Evolutionary conservation across 2,797 vertebrate genomes (phyloP).

Genomic region (Gallirallus australis): DNA sequence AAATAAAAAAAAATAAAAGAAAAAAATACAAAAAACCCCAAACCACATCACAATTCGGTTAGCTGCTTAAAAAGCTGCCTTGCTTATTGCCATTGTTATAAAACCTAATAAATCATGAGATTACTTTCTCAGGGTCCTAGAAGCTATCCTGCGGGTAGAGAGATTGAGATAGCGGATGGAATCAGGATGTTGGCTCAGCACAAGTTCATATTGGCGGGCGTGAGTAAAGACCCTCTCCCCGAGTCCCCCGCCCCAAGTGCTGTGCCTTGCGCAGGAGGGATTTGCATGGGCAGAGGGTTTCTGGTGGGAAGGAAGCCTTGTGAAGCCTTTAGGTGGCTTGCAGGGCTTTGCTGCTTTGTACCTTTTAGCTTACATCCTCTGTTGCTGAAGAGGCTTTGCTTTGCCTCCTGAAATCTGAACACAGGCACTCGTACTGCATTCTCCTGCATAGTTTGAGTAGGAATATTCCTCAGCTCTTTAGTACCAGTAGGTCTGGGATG

Average conservation of each 20-base stretch:
- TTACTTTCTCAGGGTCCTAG: constrained; percentile 53
- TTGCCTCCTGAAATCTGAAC: not conserved
- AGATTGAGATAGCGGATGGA: constrained; percentile 1
- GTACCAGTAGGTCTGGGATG: not conserved
- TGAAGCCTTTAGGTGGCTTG: not conserved
- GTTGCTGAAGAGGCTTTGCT: not conserved
- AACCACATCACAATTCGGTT: constrained; percentile 58
- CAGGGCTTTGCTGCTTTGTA: not conserved
- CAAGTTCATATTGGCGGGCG: not conserved
- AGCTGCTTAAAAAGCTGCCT: constrained; percentile 59
- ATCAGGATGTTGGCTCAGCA: not conserved
- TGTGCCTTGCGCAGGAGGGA: not conserved
- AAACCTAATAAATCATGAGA: constrained; percentile 63
- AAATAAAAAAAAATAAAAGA: not conserved
- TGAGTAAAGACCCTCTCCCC: not conserved
- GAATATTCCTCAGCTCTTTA: not conserved
- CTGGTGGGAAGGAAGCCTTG: not conserved
- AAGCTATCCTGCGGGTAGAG: not conserved
- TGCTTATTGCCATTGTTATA: constrained; percentile 64
- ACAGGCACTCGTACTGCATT: not conserved
- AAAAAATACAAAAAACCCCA: not conserved
- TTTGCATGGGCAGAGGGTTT: not conserved
- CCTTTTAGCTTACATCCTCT: not conserved
- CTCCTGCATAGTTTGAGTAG: not conserved
- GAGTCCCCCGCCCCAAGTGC: not conserved